Evolutionary conservation across 2,888 invertebrate genomes (phyloP).

Genomic region (Meliscaeva auricollis): DNA sequence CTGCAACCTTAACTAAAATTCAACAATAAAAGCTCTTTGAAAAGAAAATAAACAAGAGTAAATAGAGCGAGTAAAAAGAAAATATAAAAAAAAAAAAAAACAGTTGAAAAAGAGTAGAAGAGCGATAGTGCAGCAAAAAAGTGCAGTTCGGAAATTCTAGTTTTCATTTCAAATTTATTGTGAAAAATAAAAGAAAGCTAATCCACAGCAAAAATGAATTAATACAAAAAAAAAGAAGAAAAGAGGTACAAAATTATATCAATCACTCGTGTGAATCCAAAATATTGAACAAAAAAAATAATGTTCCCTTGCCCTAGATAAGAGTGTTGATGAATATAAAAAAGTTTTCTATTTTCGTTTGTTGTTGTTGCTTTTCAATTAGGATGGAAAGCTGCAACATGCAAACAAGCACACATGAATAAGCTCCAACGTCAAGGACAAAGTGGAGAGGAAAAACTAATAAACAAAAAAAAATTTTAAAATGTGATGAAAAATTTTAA

Average conservation of each 20-base stretch:
- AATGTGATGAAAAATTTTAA: not conserved
- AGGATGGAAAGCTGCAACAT: conserved; percentile 18
- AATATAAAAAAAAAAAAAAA: conserved; percentile 24
- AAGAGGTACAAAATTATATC: not conserved
- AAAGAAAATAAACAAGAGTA: conserved; percentile 13
- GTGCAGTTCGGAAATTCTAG: conserved; percentile 63
- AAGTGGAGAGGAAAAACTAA: not conserved
- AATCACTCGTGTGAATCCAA: not conserved
- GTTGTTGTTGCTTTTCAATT: not conserved
- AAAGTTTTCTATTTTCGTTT: conserved; percentile 26
- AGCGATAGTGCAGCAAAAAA: conserved; percentile 28
- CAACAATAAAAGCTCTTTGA: conserved; percentile 14
- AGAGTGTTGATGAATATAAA: conserved; percentile 19
- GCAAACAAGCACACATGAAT: conserved; percentile 6
- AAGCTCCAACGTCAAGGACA: conserved; percentile 35
- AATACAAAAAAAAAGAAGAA: not conserved
- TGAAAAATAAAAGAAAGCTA: not conserved
- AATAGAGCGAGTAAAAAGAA: conserved; percentile 21
- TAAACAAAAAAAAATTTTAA: not conserved
- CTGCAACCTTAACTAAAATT: conserved; percentile 15
- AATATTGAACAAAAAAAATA: not conserved
- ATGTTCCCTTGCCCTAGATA: conserved; percentile 64
- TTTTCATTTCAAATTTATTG: not conserved
- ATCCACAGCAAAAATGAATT: not conserved
- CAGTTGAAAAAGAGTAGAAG: conserved; percentile 6